Conservation (phyloP, 2,888 invertebrate genomes). For the Lottia scabra region DNA sequence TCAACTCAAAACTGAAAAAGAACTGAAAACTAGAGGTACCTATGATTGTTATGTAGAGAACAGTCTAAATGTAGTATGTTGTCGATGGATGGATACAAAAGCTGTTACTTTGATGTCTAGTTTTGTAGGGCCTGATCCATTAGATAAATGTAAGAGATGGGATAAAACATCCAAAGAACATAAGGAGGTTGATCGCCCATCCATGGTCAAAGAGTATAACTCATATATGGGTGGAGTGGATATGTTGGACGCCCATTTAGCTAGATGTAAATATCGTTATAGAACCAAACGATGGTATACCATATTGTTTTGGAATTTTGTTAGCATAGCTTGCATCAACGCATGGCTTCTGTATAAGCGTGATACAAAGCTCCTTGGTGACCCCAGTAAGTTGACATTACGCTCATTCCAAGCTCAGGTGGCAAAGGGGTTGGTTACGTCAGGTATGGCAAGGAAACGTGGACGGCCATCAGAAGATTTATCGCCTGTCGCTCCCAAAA, state of each 20-base stretch:
- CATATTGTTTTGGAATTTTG: not conserved
- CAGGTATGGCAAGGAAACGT: too few species aligned
- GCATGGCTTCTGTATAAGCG: not conserved
- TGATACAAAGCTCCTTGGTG: not conserved
- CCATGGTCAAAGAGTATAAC: not conserved
- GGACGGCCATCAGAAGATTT: too few species aligned
- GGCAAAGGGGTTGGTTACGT: too few species aligned
- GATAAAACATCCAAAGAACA: not conserved
- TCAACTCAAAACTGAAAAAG: not conserved
- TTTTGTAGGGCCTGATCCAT: not conserved
- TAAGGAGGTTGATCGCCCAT: not conserved
- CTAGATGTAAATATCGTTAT: not conserved
- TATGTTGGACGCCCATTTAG: not conserved
- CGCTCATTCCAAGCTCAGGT: too few species aligned
- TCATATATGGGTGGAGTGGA: not conserved
- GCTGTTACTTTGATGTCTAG: not conserved
- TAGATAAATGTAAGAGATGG: not conserved
- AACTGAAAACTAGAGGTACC: not conserved
- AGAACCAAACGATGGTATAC: not conserved
- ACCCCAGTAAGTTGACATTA: not conserved
- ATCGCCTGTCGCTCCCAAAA: too few species aligned
- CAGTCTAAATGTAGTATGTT: not conserved
- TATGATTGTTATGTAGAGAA: not conserved
- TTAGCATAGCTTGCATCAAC: not conserved
- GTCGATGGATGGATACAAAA: not conserved